Base-by-base conservation (phyloP, 2,797 vertebrate species). In the Diglossa cyanea region DNA sequence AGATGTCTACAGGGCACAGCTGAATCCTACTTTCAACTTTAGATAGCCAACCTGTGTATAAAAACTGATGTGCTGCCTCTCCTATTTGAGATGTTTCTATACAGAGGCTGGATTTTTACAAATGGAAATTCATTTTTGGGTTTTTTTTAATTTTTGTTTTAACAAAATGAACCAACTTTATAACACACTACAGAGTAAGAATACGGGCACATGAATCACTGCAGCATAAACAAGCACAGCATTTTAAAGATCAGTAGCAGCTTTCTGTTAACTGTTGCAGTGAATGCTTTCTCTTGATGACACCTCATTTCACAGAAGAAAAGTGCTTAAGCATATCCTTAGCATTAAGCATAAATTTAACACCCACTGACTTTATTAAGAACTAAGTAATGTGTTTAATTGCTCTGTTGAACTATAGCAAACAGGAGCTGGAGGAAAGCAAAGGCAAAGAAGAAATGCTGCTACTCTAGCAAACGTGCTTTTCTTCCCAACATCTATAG, bases 321-420 rank as follows among this genome's bases (percentile, higher is more conserved):
- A 90, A 93, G 25, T 20, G 39, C 68, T 86, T 74, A 81, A 86
- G 86, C 31, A 44, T 30, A 66, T 75, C 50, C 60, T 81, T 33
- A 78, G 39, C 28, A 73, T 51, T 77, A 90, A 62, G 73, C 70
- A 86, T 72, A 81, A 84, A 93, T 78, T 73, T 92, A 90, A 92
- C 73, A 81, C 63, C 44, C 62, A 55, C 66, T 37, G 71, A 68
- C 54, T 92, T 75, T 48, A 92, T 55, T 54, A 47, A 80, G 42
- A 84, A 66, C 58, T 61, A 93, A 90, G 70, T 77, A 84, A 70
- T 30, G 39, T 54, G 31, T 48, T 88, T 86, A 93, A 81, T 55
- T 62, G 80, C 63, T 79, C 83, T 78, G 51, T 10, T 84, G 90
- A 93, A 78, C 51, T 88, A 37, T 0, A 84, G 71, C 30, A 25